phyloP scores from a whole-genome alignment of 2,797 vertebrate genomes.

The Hapalemur alaotrensis region DNA sequence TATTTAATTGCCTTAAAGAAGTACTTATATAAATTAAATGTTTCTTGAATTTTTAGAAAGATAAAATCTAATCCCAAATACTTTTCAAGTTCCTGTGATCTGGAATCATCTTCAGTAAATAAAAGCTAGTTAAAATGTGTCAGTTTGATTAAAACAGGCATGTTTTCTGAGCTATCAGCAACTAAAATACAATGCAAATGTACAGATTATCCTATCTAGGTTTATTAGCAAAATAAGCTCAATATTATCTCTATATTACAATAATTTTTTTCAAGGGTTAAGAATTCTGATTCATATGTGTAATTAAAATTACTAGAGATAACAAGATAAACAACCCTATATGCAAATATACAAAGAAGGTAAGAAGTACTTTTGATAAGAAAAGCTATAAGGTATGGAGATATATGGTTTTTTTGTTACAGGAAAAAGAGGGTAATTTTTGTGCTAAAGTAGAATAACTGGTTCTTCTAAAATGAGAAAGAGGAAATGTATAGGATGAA shows the following conservation, averaged over 20 bases:
- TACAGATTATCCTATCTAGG: not conserved
- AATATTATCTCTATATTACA: not conserved
- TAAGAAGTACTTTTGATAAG: not conserved
- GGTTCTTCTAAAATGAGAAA: not conserved
- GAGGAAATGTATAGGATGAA: not conserved
- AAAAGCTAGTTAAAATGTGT: not conserved
- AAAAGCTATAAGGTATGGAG: not conserved
- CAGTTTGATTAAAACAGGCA: not conserved
- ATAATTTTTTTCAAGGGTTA: not conserved
- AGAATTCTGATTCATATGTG: not conserved
- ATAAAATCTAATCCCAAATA: not conserved
- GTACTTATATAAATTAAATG: not conserved
- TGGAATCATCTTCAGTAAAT: not conserved
- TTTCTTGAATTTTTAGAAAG: not conserved
- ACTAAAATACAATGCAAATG: not conserved
- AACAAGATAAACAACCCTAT: not conserved
- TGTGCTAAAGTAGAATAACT: too few species aligned
- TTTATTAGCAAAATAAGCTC: not conserved
- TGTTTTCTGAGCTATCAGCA: not conserved
- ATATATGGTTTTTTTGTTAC: not conserved
- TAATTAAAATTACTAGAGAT: not conserved
- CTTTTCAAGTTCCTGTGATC: not conserved
- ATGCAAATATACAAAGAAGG: not conserved
- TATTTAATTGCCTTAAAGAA: not conserved
- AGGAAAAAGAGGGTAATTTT: not conserved